Conservation (phyloP, 2,113 vertebrate genomes). For the Chloroceryle aenea region DNA sequence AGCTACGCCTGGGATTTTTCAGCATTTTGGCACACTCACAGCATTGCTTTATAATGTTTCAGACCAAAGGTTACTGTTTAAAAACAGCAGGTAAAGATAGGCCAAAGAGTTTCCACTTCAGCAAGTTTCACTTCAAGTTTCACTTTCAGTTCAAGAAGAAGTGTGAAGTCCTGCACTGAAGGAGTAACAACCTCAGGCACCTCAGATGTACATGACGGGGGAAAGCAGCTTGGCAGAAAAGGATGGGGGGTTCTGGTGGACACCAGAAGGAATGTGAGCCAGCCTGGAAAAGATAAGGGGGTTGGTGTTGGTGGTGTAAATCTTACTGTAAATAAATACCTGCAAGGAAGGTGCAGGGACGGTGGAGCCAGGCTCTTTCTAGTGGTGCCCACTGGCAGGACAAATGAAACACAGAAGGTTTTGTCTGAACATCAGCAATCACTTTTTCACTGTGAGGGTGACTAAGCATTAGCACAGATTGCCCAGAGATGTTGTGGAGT, state of each 20-base stretch:
- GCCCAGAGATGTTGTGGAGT: neutral
- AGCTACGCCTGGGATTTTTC: neutral
- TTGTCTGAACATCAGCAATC: neutral
- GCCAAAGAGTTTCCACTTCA: neutral
- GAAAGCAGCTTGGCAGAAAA: neutral
- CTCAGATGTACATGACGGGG: rapidly evolving
- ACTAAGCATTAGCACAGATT: neutral
- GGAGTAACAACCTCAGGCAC: neutral
- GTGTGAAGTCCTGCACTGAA: neutral
- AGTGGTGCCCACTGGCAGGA: neutral
- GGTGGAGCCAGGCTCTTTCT: neutral
- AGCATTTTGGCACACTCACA: neutral
- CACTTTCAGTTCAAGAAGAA: neutral
- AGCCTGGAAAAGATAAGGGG: neutral
- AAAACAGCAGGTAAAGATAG: neutral
- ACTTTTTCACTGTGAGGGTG: neutral
- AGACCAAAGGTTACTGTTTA: neutral
- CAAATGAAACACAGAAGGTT: neutral
- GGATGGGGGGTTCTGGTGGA: neutral
- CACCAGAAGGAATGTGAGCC: rapidly evolving
- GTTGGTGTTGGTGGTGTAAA: too few relatives aligned
- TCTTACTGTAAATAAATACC: neutral
- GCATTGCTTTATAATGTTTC: neutral
- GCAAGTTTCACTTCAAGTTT: neutral
- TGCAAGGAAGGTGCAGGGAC: neutral